Evolutionary conservation across 2,888 invertebrate species (phyloP), one percentile per base, ranked within the genome.

Genomic region (Lochmaea crataegi): DNA sequence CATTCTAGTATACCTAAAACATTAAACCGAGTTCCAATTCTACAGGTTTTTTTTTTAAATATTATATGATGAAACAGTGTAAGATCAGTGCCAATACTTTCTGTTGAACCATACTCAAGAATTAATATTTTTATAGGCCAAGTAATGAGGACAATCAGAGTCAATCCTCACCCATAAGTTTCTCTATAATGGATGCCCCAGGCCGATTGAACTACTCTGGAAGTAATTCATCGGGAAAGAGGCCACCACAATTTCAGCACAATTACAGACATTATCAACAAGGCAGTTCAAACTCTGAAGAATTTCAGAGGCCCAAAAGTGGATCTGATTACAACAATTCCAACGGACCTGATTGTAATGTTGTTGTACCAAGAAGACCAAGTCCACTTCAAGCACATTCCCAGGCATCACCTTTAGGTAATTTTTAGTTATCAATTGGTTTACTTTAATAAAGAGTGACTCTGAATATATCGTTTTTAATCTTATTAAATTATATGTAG

Each of bases 81-180:
- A 26, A 32, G 26, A 32, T 32, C 26, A 32, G 26, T 32, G 26
- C 26, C 4, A 32, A 32, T 5, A 32, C 26, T 32, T 5, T 5
- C 2, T 32, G 4, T 32, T 32, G 2, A 32, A 32, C 22, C 1
- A 22, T 22, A 22, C 2, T 22, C 1, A 22, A 22, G 51, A n/a
- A 3, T 32, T 51, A 67, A 75, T 63, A 38, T 63, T 41, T 42
- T 42, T 42, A 10, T 63, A 63, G 61, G 16, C 82, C 86, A 38
- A 80, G 73, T 48, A 81, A 80, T 67, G 88, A 90, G 80, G 89
- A 91, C 87, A 89, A 89, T 85, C 83, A 87, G 86, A 89, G 85
- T 87, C 88, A 93, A 81, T 93, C 92, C 16, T 93, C 93, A 16
- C 93, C 93, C 10, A 93, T 93, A 79, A 93, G 93, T 86, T 94